These are phyloP conservation scores for Gymnodraco acuticeps DNA, from an alignment of 2,797 vertebrate genomes.

Conservation along the genomic window DNA sequence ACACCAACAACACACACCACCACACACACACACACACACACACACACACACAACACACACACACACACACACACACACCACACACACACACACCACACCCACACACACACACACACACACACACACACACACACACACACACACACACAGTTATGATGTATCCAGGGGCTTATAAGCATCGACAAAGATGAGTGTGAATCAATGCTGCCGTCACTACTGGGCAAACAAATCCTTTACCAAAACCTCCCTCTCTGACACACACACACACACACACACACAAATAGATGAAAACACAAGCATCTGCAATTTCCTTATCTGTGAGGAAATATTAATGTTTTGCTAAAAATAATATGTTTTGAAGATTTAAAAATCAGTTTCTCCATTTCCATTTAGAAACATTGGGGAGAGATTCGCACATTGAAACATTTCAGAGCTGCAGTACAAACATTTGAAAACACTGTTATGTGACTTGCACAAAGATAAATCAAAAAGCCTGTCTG, in stretches of 20 bases:
- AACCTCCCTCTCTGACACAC: slow-evolving; percentile 55
- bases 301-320: slow-evolving; percentile 18
- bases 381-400: background rate
- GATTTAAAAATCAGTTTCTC: no score
- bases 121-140: slow-evolving; percentile 29
- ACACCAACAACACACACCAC: no score
- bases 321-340: slow-evolving; percentile 21
- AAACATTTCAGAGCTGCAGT: background rate
- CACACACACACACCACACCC: slow-evolving; percentile 26
- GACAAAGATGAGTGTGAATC: slow-evolving; percentile 86
- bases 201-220: slow-evolving; percentile 80
- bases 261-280: slow-evolving; percentile 28
- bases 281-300: slow-evolving; percentile 13
- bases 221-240: slow-evolving; percentile 82
- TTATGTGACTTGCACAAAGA: background rate
- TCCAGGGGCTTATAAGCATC: slow-evolving; percentile 82
- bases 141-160: slow-evolving; percentile 79
- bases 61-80: slow-evolving; percentile 2
- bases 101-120: slow-evolving; percentile 43
- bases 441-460: background rate
- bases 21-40: no score
- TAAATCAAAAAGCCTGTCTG: background rate
- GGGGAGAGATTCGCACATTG: background rate
- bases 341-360: slow-evolving; percentile 4
- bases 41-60: background rate